These are phyloP conservation scores for Heliconius congener DNA, from an alignment of 1,140 invertebrate species.

Conservation along the genomic window DNA sequence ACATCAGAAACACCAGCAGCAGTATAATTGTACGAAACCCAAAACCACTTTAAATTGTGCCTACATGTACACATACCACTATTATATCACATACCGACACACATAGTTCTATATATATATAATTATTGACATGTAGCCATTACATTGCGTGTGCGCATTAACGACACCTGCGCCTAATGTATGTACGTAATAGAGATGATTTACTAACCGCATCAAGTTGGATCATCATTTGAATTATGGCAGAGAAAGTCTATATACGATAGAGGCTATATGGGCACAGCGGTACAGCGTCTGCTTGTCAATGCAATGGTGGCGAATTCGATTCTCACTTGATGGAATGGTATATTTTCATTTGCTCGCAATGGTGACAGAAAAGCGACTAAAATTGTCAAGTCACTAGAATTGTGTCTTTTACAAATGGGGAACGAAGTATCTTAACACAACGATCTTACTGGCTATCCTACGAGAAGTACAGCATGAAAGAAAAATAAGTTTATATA, in stretches of 20 bases:
- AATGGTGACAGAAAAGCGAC: too few relatives aligned
- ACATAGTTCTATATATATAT: not conserved
- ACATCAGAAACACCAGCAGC: not conserved
- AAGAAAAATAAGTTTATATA: too few relatives aligned
- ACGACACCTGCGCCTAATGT: slow-evolving; percentile 16
- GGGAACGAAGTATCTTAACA: too few relatives aligned
- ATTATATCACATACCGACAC: not conserved
- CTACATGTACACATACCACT: not conserved
- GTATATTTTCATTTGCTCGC: too few relatives aligned
- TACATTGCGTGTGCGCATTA: slow-evolving; percentile 14
- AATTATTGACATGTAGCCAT: not conserved
- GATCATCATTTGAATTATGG: slow-evolving; percentile 17
- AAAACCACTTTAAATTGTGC: not conserved
- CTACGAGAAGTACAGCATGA: too few relatives aligned
- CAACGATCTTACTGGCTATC: too few relatives aligned
- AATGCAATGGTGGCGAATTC: too few relatives aligned
- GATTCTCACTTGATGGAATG: too few relatives aligned
- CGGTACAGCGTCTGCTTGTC: too few relatives aligned
- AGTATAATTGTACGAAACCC: not conserved
- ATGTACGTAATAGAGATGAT: slow-evolving; percentile 9
- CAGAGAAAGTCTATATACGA: slow-evolving; percentile 6
- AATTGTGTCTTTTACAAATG: too few relatives aligned
- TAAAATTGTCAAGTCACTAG: too few relatives aligned
- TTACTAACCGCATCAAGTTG: slow-evolving; percentile 10
- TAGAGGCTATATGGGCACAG: not conserved